Base-by-base conservation (phyloP, 2,113 vertebrate species). In the Toxostoma redivivum region DNA sequence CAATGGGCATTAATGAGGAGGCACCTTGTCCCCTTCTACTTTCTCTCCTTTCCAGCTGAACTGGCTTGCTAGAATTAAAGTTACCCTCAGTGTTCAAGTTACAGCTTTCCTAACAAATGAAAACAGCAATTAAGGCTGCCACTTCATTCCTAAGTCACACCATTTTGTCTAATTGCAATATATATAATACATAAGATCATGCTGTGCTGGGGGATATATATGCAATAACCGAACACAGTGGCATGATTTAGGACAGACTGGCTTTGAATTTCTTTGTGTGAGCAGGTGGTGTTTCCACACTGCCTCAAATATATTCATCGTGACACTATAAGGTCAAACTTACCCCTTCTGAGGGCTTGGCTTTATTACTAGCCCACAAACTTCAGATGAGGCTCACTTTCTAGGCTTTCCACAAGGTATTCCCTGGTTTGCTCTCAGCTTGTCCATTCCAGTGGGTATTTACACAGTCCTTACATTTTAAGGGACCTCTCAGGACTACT, bases 241-340 rank as follows among this genome's bases (percentile, higher is more conserved):
- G 96, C 95, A 96, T 96, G 96, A 95, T 97, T 97, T 96, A 97
- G 96, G 95, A 95, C 96, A 97, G 96, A 79, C 88, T 95, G 94
- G 94, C 96, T 96, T 95, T 96, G 96, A 97, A 94, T 95, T 96
- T 96, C 97, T 97, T 91, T 93, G 93, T 95, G 95, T 62, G 96
- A 97, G 97, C 97, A 95, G 96, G 96, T 97, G 97, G 95, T 96
- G 96, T 96, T 97, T 94, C 95, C 73, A 91, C 95, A 94, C 88
- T 85, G 94, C 94, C 97, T 97, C 86, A 95, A 62, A 97, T 97
- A 96, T 92, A 97, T 97, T 96, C 96, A 94, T 81, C 62, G 2
- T 97, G 97, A 97, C 96, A 97, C 95, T 96, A 95, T 97, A 97
- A 97, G 96, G 97, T 97, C 97, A 97, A 97, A 97, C 81, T 62